These are phyloP conservation scores for Petromus typicus DNA, from an alignment of 2,113 vertebrate species.

Conservation along the genomic window DNA sequence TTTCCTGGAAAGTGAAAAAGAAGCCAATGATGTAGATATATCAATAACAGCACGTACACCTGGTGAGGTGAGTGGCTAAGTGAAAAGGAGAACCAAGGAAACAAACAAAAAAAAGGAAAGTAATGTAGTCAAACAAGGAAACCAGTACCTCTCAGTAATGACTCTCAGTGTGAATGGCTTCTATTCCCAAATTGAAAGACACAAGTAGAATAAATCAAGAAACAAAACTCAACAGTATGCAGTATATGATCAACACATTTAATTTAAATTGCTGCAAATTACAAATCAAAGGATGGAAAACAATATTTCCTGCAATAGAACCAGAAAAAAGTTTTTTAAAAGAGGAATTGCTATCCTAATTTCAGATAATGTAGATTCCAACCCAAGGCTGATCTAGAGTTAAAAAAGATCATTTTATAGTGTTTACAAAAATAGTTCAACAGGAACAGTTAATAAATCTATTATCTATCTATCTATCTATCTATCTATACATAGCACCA, in stretches of 20 bases:
- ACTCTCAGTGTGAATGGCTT: not conserved
- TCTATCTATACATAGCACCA: not conserved
- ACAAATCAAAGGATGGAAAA: not conserved
- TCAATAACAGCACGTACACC: not conserved
- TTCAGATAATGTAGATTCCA: not conserved
- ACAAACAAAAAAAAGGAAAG: not conserved
- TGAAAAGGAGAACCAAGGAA: not conserved
- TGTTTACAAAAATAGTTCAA: not conserved
- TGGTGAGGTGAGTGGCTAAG: not conserved
- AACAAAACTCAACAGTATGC: not conserved
- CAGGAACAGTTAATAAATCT: not conserved
- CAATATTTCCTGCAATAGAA: not conserved
- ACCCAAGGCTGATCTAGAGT: not conserved
- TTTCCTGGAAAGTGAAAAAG: not conserved
- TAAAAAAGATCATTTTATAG: not conserved
- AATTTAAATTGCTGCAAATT: not conserved
- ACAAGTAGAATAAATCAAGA: not conserved
- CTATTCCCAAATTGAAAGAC: not conserved
- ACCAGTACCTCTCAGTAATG: no score
- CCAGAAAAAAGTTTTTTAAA: not conserved
- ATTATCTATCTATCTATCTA: no score
- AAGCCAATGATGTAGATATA: not conserved
- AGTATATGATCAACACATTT: not conserved
- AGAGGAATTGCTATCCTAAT: not conserved
- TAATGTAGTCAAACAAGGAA: not conserved